Evolutionary conservation across 1,140 invertebrate genomes (phyloP), one percentile per base, ranked within the genome.

Genomic region (Drosophila varians): DNA sequence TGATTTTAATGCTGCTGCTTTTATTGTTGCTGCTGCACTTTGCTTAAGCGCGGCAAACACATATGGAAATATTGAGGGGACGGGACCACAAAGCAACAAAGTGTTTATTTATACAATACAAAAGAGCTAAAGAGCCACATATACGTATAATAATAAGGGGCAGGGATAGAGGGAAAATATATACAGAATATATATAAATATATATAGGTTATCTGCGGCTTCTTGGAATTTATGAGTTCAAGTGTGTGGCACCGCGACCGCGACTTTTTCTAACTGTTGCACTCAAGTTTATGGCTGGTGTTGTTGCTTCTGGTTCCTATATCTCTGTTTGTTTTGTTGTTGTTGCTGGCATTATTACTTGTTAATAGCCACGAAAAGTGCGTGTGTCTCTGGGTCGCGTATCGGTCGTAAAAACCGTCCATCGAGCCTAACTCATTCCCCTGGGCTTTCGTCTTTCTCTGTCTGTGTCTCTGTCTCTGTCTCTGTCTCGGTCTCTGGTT

Each of bases 141-240:
- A 9, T 8, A 19, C 19, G 7, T 31, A 75, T 34, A 19, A n/a
- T n/a, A n/a, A n/a, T n/a, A n/a, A n/a, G n/a, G n/a, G n/a, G n/a
- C n/a, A n/a, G n/a, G n/a, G n/a, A n/a, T n/a, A n/a, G n/a, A n/a
- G n/a, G n/a, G n/a, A n/a, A n/a, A n/a, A n/a, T 52, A 69, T 51
- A 61, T 61, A 56, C 58, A 75, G 61, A 61, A 8, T 36, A 42
- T 47, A 64, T 36, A 26, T 51, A 60, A 40, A 62, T 64, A 62
- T 78, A 86, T 84, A 52, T 87, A 77, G 82, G 80, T 86, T 86
- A 86, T 86, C 80, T 74, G 76, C 62, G 75, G 76, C 73, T 82
- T 86, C 82, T 87, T 64, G 62, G 82, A 87, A 86, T 86, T 86
- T 82, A 86, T 86, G 74, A 74, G 82, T 87, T 86, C 82, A 86